Evolutionary conservation across 2,797 vertebrate genomes (phyloP).

Genomic region (Ambastaia sidthimunki): DNA sequence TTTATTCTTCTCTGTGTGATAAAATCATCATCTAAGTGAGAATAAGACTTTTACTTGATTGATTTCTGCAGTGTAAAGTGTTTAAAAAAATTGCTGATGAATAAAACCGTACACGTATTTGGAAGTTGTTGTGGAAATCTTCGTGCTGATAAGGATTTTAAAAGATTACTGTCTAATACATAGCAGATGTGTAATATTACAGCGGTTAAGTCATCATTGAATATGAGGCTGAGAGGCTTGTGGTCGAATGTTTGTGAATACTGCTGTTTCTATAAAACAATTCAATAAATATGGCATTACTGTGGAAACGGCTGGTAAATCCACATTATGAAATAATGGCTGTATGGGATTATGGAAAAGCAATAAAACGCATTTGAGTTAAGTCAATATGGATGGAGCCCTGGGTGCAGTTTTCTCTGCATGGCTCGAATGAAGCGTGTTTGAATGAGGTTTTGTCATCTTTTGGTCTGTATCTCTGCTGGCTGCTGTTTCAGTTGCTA

Average conservation of each 20-base stretch:
- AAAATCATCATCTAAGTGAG: conserved; percentile 34
- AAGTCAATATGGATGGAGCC: conserved; percentile 20
- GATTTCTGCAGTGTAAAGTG: not conserved
- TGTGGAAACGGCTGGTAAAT: conserved; percentile 53
- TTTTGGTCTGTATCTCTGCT: conserved; percentile 21
- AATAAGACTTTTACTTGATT: not conserved
- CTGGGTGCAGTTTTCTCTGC: conserved; percentile 53
- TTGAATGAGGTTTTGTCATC: conserved; percentile 56
- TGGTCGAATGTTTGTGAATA: conserved; percentile 49
- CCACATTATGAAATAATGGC: conserved; percentile 14
- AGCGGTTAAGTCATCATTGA: conserved; percentile 9
- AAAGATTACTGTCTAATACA: not conserved
- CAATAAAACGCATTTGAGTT: conserved; percentile 54
- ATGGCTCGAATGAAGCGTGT: conserved; percentile 56
- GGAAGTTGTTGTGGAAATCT: conserved; percentile 13
- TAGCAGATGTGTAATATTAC: not conserved
- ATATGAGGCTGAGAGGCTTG: conserved; percentile 32
- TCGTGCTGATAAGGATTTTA: not conserved
- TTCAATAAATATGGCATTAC: conserved; percentile 50
- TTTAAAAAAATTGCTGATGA: not conserved
- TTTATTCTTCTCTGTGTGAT: conserved; percentile 16
- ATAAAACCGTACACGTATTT: not conserved
- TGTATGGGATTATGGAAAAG: conserved; percentile 38
- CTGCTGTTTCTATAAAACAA: conserved; percentile 58
- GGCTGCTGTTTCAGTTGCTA: conserved; percentile 37